Base-by-base conservation (phyloP, 2,888 invertebrate genomes). In the Ariolimax columbianus region DNA sequence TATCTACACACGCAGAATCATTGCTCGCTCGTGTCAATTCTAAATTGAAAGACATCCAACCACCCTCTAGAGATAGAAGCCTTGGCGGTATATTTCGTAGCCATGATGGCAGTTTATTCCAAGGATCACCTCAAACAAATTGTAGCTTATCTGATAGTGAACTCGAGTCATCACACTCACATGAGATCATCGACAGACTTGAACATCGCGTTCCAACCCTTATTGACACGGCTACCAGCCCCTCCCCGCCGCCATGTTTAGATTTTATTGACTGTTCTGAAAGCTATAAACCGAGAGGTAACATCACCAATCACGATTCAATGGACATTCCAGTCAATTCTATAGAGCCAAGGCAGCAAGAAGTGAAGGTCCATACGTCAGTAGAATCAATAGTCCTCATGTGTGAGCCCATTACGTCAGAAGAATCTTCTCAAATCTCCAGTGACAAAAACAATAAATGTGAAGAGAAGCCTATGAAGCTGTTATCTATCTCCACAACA, bases 221-320 rank as follows among this genome's bases (percentile, higher is more conserved):
- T 30, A 87, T 84, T 17, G 87, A 87, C 84, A 82, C 84, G 7
- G 87, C 87, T 78, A 87, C 87, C 66, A 87, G 87, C 33, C 87
- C 87, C 4, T 83, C 84, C n/a, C 84, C 84, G 0, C 84, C 84
- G 38, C 78, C 84, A 17, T 79, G 73, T 63, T 6, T 78, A 40
- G 43, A 82, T n/a, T 55, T 38, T 30, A 59, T 14, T 33, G 63
- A 73, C 38, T 40, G 23, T 43, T 40, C 36, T 9, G 82, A 73
- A 63, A 38, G 63, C 30, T 47, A 30, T 40, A 55, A 26, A 36
- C 9, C 40, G 9, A 43, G 30, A 51, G 40, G 23, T 75, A 75
- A 72, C 26, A 30, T 36, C n/a, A 59, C 6, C 30, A 73, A 66
- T 30, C 81, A 81, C 14, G 17, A 26, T n/a, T n/a, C 33, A 40